Evolutionary conservation across 2,113 vertebrate genomes (phyloP), one percentile per base, ranked within the genome.

Genomic region (Syrrhaptes paradoxus): DNA sequence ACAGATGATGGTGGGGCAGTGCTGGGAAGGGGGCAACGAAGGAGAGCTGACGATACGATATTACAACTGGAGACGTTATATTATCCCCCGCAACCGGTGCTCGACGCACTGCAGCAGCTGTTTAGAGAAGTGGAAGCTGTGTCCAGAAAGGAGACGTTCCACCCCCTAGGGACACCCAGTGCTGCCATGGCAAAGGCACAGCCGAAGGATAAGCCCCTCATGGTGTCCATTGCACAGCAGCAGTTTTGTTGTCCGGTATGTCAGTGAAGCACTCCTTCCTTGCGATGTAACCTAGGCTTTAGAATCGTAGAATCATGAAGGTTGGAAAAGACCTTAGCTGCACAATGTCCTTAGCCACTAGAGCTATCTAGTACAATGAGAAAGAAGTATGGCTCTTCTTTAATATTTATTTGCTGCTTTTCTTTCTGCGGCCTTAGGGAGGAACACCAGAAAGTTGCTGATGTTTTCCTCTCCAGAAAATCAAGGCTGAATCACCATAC

Each of bases 381-480:
- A 67, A 92, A 57, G 57, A 84, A 87, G 6, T 68, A 61, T 9
- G 34, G 17, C 25, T 92, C 43, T 65, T 46, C 38, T 45, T 65
- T 45, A 22, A 17, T 45, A 46, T 66, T 58, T 71, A 45, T 94
- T 87, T 95, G 29, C 18, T 82, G 66, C 57, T 93, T 91, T 76
- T 91, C 54, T 93, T 89, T 73, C 45, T 87, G n/a, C 72, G 90
- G 55, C 59, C 79, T 76, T 97, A 99, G 99, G 99, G 99, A 99
- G 28, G 98, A 98, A 89, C 98, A 98, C 66, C 99, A 98, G 95
- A 98, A 97, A 91, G 98, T 99, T 86, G 99, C 99, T 32, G 99
- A 99, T 65, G 90, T 99, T 95, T 98, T 99, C 95, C 95, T 99
- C 92, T 98, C 98, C 71, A 98, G 97, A 72, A 98, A 98, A 95